Evolutionary conservation across 2,888 invertebrate species (phyloP).

Genomic region (Drosophila ezoana): DNA sequence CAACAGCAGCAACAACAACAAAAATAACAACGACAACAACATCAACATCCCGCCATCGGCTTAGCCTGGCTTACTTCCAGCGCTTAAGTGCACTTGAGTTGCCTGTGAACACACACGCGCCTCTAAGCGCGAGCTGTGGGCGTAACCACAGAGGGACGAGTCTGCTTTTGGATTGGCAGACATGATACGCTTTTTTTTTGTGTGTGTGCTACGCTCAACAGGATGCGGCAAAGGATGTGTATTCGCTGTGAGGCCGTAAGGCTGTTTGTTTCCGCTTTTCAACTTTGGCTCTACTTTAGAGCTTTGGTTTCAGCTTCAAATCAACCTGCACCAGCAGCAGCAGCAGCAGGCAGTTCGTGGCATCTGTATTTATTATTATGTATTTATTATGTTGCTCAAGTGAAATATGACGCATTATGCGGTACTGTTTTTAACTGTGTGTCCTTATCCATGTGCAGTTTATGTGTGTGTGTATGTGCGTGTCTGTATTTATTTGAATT

Average conservation of each 20-base stretch:
- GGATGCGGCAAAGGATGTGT: conserved; percentile 48
- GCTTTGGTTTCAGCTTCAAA: conserved; percentile 35
- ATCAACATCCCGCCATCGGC: conserved; percentile 43
- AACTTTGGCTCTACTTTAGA: conserved; percentile 23
- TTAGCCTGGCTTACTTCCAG: conserved; percentile 62
- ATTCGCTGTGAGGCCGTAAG: conserved; percentile 35
- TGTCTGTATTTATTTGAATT: conserved; percentile 28
- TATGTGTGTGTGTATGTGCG: conserved; percentile 4
- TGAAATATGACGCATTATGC: conserved; percentile 70
- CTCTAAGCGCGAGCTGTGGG: conserved; percentile 50
- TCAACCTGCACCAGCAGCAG: conserved; percentile 9
- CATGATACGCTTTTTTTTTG: conserved; percentile 58
- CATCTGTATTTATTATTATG: conserved; percentile 27
- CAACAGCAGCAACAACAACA: conserved; percentile 8
- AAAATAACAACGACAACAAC: conserved; percentile 7
- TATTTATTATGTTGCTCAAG: conserved; percentile 66
- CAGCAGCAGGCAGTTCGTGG: background rate
- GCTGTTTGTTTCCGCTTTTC: conserved; percentile 51
- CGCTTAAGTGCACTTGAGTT: conserved; percentile 77
- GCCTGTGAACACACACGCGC: conserved; percentile 73
- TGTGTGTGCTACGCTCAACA: conserved; percentile 57
- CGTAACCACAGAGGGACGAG: conserved; percentile 8
- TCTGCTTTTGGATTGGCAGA: conserved; percentile 43
- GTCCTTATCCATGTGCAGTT: background rate
- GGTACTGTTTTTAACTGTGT: conserved; percentile 37